phyloP scores from a whole-genome alignment of 2,113 vertebrate species.

The Nycticebus coucang region DNA sequence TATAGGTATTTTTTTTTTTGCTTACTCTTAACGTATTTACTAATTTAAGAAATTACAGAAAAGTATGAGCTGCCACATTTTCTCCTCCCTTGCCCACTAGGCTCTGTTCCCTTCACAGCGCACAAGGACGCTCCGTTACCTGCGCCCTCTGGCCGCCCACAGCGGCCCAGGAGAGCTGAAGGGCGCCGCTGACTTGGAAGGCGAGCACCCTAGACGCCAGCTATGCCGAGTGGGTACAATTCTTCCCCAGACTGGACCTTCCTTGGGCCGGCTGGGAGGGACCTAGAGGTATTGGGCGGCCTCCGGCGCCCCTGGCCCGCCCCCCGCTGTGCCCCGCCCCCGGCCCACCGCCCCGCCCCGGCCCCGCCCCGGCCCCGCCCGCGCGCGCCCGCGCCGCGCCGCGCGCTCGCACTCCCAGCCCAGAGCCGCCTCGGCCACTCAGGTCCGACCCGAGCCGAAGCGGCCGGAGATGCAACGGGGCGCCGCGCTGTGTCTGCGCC shows the following conservation, averaged over 20 bases:
- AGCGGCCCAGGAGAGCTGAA: too few relatives aligned
- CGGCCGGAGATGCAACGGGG: slow-evolving; percentile 73
- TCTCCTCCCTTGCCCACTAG: background rate
- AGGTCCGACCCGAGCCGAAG: slow-evolving; percentile 24
- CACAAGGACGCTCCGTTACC: background rate
- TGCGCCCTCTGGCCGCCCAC: accelerated
- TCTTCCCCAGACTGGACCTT: accelerated
- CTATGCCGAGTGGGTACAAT: accelerated
- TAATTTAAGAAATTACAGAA: background rate
- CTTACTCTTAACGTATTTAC: background rate
- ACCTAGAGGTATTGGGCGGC: background rate
- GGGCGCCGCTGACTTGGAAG: too few relatives aligned
- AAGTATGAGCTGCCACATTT: background rate
- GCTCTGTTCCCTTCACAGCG: accelerated
- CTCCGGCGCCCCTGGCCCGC: background rate
- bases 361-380: background rate
- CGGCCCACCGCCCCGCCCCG: background rate
- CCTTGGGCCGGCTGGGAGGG: accelerated
- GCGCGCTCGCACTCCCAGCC: background rate
- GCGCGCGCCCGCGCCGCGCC: background rate
- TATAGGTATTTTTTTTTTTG: too few relatives aligned
- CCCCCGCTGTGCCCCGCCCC: too few relatives aligned
- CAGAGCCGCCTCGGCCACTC: background rate
- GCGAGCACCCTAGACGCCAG: background rate
- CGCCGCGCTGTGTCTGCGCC: slow-evolving; percentile 54